Evolutionary conservation across 1,140 invertebrate species (phyloP).

Genomic region (Leptoteleia sp.): DNA sequence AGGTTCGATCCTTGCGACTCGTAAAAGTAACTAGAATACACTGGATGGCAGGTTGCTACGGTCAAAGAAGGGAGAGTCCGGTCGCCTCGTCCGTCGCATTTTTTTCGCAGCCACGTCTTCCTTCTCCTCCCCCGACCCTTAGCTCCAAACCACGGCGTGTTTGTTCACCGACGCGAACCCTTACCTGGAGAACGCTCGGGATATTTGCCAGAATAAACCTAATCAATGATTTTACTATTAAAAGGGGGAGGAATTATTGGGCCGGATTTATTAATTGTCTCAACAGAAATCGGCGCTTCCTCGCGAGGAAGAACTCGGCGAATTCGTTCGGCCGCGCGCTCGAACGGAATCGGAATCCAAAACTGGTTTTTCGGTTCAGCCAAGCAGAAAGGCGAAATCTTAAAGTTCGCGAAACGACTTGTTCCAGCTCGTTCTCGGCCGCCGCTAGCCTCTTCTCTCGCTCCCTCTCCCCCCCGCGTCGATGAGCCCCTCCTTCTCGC

Average conservation of each 20-base stretch:
- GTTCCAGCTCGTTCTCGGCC: constrained; percentile 50
- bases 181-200: not conserved
- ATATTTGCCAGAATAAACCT: constrained; percentile 36
- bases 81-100: constrained; percentile 31
- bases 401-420: constrained; percentile 68
- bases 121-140: constrained; percentile 45
- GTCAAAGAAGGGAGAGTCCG: constrained; percentile 31
- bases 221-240: constrained; percentile 40
- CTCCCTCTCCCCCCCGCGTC: constrained; percentile 5
- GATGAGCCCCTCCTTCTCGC: too few relatives aligned
- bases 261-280: constrained; percentile 45
- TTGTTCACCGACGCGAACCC: constrained; percentile 38
- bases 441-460: too few relatives aligned
- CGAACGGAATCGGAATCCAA: constrained; percentile 55
- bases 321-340: constrained; percentile 25
- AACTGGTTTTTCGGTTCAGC: constrained; percentile 68
- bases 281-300: not conserved
- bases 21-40: constrained; percentile 74
- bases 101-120: constrained; percentile 33
- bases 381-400: constrained; percentile 68
- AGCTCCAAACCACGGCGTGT: constrained; percentile 37
- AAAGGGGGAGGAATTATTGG: too few relatives aligned
- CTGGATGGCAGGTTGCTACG: constrained; percentile 61
- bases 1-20: constrained; percentile 74
- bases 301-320: constrained; percentile 18